Base-by-base conservation (phyloP, 2,888 invertebrate genomes). In the Euclidia mi region DNA sequence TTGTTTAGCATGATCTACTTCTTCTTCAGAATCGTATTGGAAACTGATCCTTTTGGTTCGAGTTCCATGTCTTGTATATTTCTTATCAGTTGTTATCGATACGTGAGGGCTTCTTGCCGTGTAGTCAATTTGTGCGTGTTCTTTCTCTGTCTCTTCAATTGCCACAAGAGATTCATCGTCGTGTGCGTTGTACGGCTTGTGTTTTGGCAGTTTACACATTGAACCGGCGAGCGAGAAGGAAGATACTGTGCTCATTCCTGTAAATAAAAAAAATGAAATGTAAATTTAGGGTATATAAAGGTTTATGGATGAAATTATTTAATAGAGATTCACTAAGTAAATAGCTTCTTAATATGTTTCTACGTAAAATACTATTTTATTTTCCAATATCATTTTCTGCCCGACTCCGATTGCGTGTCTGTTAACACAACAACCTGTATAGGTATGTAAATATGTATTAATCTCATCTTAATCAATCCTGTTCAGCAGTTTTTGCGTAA, bases 221-320 rank as follows among this genome's bases (percentile, higher is more conserved):
- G 90, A 90, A 0, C 90, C 89, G 0, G 88, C 87, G 0, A 89
- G 76, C 0, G 88, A 84, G 0, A 73, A 70, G 0, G 85, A 84
- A 0, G 89, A 90, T 2, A 71, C 73, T 14, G 81, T 76, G 7
- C 35, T 29, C n/a, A 73, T n/a, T 64, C 66, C 83, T 79, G 64
- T 17, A n/a, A n/a, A n/a, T 58, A 52, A 41, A 17, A 29, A 12
- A 15, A 35, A n/a, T n/a, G n/a, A n/a, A n/a, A n/a, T n/a, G n/a
- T n/a, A n/a, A n/a, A n/a, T n/a, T n/a, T n/a, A n/a, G n/a, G n/a
- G n/a, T n/a, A n/a, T n/a, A n/a, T n/a, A n/a, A n/a, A n/a, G n/a
- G n/a, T n/a, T n/a, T 12, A 0, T 12, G 2, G 15, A 38, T 31
- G n/a, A 35, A 12, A 35, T 35, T 35, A 12, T 35, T 12, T n/a